phyloP scores from a whole-genome alignment of 1,140 invertebrate species.

The Ostrea edulis region DNA sequence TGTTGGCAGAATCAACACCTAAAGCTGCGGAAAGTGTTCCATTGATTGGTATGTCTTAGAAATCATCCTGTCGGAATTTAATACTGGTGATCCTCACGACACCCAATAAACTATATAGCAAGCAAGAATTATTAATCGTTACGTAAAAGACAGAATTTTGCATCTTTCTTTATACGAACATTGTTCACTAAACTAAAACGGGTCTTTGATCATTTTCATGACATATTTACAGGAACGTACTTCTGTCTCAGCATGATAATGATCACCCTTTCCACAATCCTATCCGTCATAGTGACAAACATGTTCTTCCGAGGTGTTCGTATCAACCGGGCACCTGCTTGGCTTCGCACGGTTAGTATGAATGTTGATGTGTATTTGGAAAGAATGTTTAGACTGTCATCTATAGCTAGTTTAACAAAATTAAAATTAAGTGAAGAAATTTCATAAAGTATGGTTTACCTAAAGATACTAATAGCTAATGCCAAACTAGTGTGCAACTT shows the following conservation, averaged over 20 bases:
- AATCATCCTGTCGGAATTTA: neutral
- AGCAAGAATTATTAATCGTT: too few species aligned
- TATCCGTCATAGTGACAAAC: conserved; percentile 78
- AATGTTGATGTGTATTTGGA: neutral
- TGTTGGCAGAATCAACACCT: conserved; percentile 74
- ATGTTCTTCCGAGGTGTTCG: conserved; percentile 78
- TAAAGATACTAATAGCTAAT: neutral
- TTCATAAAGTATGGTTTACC: neutral
- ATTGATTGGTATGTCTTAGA: conserved; percentile 70
- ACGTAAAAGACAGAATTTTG: too few species aligned
- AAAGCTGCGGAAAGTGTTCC: conserved; percentile 75
- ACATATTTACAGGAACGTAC: conserved; percentile 77
- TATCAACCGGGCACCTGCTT: conserved; percentile 71
- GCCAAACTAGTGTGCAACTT: neutral
- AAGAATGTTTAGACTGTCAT: neutral
- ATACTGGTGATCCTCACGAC: too few species aligned
- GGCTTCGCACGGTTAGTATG: conserved; percentile 72
- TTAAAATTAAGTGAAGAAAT: neutral
- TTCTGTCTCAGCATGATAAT: conserved; percentile 80
- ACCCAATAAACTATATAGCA: too few species aligned
- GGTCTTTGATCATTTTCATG: neutral
- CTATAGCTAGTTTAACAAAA: neutral
- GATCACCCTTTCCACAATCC: conserved; percentile 79
- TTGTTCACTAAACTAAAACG: too few species aligned
- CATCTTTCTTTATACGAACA: too few species aligned